These are phyloP conservation scores for Glomeris maerens DNA, from an alignment of 1,140 invertebrate species.

Conservation along the genomic window DNA sequence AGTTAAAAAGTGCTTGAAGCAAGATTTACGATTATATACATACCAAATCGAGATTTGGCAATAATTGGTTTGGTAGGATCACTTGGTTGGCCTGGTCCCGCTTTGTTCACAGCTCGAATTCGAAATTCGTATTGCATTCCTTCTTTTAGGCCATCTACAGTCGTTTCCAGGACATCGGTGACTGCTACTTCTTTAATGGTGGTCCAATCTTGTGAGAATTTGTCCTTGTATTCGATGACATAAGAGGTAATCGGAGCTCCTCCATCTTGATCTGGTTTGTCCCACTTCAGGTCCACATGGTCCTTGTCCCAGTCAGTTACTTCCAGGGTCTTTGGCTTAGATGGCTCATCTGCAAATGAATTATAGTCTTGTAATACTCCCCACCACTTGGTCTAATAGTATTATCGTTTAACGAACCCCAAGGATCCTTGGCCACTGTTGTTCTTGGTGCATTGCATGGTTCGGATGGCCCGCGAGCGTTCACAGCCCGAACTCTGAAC, in stretches of 20 bases:
- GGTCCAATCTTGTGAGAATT: constrained; percentile 79
- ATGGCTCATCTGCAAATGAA: constrained; percentile 61
- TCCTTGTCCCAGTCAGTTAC: constrained; percentile 93
- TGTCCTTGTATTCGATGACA: constrained; percentile 82
- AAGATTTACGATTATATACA: constrained; percentile 13
- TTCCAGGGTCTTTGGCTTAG: constrained; percentile 76
- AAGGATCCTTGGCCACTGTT: constrained; percentile 91
- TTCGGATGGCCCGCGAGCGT: constrained; percentile 63
- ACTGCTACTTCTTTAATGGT: constrained; percentile 55
- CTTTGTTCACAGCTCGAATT: constrained; percentile 88
- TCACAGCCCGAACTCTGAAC: constrained; percentile 88
- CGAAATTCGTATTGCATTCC: constrained; percentile 92
- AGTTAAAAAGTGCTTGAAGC: too few relatives aligned
- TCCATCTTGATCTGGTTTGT: constrained; percentile 75
- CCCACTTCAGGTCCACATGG: constrained; percentile 79
- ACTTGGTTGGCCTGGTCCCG: constrained; percentile 84
- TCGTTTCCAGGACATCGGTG: constrained; percentile 55
- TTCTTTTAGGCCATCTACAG: constrained; percentile 81
- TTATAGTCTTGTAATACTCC: not conserved
- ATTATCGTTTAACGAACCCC: too few relatives aligned
- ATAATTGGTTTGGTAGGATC: constrained; percentile 88
- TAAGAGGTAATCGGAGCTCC: constrained; percentile 90
- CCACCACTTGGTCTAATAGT: too few relatives aligned
- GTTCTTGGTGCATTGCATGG: constrained; percentile 70
- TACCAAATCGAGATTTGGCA: constrained; percentile 77